Conservation (phyloP, 2,888 invertebrate species). For the Phortica okadai region DNA sequence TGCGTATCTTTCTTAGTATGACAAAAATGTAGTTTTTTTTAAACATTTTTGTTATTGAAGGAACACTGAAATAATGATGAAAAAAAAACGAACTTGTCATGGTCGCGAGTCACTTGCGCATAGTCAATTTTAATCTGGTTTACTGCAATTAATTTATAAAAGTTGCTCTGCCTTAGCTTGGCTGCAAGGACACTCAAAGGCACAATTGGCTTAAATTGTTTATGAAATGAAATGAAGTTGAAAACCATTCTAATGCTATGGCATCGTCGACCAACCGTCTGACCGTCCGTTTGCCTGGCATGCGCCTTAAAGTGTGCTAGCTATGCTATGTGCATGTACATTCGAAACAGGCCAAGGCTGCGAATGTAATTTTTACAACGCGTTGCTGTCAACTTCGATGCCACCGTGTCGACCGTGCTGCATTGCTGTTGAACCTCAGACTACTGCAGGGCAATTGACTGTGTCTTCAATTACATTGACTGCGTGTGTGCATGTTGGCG, state of each 20-base stretch:
- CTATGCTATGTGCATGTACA: neutral
- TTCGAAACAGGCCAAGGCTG: constrained; percentile 65
- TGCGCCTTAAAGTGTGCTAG: constrained; percentile 7
- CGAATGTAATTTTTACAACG: constrained; percentile 40
- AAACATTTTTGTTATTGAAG: too few relatives aligned
- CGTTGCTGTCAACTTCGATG: neutral
- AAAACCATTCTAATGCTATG: constrained; percentile 69
- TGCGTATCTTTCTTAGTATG: neutral
- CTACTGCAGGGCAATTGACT: constrained; percentile 43
- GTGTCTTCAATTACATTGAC: neutral
- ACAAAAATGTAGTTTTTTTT: too few relatives aligned
- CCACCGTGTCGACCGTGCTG: too few relatives aligned
- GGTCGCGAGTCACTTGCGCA: neutral
- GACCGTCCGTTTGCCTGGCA: neutral
- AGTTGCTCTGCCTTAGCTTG: constrained; percentile 13
- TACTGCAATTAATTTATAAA: constrained; percentile 64
- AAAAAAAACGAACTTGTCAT: neutral
- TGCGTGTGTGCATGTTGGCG: constrained; percentile 32
- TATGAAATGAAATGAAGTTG: constrained; percentile 70
- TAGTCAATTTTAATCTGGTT: constrained; percentile 54
- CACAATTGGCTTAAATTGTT: constrained; percentile 70
- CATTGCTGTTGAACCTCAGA: neutral
- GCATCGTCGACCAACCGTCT: constrained; percentile 47
- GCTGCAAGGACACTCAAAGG: constrained; percentile 51
- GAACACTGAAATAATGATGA: too few relatives aligned